Base-by-base conservation (phyloP, 2,113 vertebrate species). In the Varanus salvator region DNA sequence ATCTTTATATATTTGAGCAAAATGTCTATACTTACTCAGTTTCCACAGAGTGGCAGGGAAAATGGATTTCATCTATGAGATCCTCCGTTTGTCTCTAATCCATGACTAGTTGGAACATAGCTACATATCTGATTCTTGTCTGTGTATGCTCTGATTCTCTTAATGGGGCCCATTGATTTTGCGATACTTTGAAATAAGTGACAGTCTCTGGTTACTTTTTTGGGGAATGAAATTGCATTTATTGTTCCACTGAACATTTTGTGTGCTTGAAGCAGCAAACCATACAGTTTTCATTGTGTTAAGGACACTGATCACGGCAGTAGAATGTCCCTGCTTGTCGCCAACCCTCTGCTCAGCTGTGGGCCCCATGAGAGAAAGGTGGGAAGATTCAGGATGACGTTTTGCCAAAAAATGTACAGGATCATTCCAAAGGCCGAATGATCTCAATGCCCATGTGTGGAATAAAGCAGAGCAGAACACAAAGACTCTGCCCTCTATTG, bases 81-180 rank as follows among this genome's bases (percentile, higher is more conserved):
- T n/a, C 84, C 82, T 89, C 50, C 77, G 69, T 86, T 86, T 54
- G 81, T 80, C 81, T 85, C 57, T 21, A 27, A 75, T 80, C 80
- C 23, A 27, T 48, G 60, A 52, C 66, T 38, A 21, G 57, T 19
- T 84, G 48, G 87, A 77, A 86, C 25, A 34, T 86, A 89, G 38
- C 54, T 38, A 4, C 6, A 64, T 90, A 92, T 87, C 85, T 34
- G 48, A 64, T 84, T 84, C 92, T 90, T 68, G 48, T 68, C 38
- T 88, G 90, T 88, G 64, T 93, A 66, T 80, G 80, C 75, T 50
- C 87, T 90, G 54, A 86, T 80, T 93, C 71, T 89, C 64, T 60
- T 90, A 52, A 57, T 4, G 50, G 72, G 31, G 44, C 17, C 48
- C 34, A 0, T 89, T 81, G 34, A 74, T 38, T 87, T 57, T n/a